Evolutionary conservation across 2,113 vertebrate genomes (phyloP).

Genomic region (Cepphus grylle): DNA sequence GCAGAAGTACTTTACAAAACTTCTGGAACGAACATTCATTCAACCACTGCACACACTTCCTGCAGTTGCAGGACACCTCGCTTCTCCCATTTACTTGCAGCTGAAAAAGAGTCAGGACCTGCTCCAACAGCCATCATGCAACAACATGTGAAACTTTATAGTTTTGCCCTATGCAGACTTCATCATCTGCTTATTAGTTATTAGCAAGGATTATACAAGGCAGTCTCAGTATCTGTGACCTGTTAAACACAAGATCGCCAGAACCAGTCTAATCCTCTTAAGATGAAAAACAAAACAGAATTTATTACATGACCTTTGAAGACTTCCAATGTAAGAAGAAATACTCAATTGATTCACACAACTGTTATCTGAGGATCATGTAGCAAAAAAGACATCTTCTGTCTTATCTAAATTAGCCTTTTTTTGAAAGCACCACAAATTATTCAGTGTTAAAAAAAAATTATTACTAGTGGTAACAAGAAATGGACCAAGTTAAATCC

Average conservation of each 20-base stretch:
- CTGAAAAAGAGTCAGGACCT: background rate
- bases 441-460: background rate
- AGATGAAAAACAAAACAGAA: background rate
- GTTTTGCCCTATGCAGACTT: background rate
- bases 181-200: background rate
- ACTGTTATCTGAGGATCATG: background rate
- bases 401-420: background rate
- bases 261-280: background rate
- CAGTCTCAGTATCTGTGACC: background rate
- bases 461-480: background rate
- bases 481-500: background rate
- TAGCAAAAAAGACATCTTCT: background rate
- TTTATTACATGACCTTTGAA: background rate
- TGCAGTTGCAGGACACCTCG: background rate
- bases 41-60: background rate
- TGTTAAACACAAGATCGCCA: background rate
- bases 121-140: background rate
- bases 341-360: background rate
- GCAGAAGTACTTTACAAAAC: background rate
- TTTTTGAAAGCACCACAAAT: background rate
- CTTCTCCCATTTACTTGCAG: background rate
- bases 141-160: background rate
- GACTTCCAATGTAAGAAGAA: background rate
- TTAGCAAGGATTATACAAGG: background rate
- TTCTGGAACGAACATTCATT: background rate